Base-by-base conservation (phyloP, 1,140 invertebrate species). In the Meloidogyne chitwoodi region DNA sequence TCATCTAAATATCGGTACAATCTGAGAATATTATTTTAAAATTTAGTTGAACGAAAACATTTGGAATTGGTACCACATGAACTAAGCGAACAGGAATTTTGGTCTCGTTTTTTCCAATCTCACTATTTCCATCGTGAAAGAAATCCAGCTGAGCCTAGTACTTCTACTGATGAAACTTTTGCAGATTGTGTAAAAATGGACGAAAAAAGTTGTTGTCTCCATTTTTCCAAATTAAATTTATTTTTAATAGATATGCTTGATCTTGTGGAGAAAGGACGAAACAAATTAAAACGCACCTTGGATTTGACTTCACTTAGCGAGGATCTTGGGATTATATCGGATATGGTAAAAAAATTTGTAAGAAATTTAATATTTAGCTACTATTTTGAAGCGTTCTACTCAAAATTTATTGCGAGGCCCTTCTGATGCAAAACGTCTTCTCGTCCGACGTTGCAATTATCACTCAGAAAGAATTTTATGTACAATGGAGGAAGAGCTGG, bases 41-140 rank as follows among this genome's bases (percentile, higher is more conserved):
- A 84, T 88, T 73, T 83, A 83, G 96, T 99, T 0, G 93, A 94
- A 86, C 92, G 92, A 89, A 99, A 98, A 90, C 95, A 99, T 89
- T 89, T 92, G 77, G 95, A 99, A 89, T 92, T 94, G 89, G 96
- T 99, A 48, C 97, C 96, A 65, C 91, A 92, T 79, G 94, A 95
- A 90, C 91, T 99, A 91, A 91, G 92, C 0, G 97, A 99, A 89
- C 91, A 93, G 1, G 94, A 98, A 85, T 99, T 99, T 90, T 99
- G 97, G 97, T 96, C 94, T 14, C 93, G 96, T 83, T 99, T 99
- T 89, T 99, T 99, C 89, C 96, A 99, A 87, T 98, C 95, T 24
- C 96, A 99, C 90, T 99, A 99, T 90, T 99, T 98, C 91, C 95
- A 99, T 90, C 91, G 94, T 78, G 96, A 99, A 90, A 91, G 95